These are phyloP conservation scores for Lithosia quadra DNA, from an alignment of 2,888 invertebrate species.

Conservation along the genomic window DNA sequence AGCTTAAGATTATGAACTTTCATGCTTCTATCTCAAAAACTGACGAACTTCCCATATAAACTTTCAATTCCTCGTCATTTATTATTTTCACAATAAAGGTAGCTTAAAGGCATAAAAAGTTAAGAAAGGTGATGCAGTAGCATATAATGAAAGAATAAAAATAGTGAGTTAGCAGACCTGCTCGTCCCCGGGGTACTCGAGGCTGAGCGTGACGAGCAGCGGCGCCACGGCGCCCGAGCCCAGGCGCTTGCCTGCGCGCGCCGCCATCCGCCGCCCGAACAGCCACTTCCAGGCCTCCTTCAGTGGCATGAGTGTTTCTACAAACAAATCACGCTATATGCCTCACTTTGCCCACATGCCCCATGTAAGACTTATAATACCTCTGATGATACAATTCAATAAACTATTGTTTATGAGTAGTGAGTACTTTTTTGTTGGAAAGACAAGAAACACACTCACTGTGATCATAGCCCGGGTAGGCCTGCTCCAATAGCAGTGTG, in stretches of 20 bases:
- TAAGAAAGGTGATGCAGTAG: not conserved
- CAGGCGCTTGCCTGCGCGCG: conserved; percentile 82
- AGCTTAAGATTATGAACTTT: no score
- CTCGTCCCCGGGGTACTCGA: conserved; percentile 88
- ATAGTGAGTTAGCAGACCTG: conserved; percentile 63
- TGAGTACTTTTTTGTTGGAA: not conserved
- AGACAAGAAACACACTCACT: conserved; percentile 60
- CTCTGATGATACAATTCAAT: no score
- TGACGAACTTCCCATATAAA: no score
- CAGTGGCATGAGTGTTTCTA: conserved; percentile 84
- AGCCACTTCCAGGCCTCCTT: conserved; percentile 95
- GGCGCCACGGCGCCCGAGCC: conserved; percentile 87
- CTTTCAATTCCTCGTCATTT: no score
- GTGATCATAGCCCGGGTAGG: conserved; percentile 82
- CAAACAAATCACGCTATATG: no score
- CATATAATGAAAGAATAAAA: no score
- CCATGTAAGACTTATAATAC: no score
- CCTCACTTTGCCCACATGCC: no score
- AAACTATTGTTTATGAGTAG: no score
- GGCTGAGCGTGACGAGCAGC: conserved; percentile 87
- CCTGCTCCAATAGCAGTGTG: conserved; percentile 85
- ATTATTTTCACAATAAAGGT: no score
- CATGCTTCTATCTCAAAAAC: no score
- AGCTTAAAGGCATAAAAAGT: no score
- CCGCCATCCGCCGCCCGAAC: conserved; percentile 87